Base-by-base conservation (phyloP, 2,797 vertebrate genomes). In the Picus viridis region DNA sequence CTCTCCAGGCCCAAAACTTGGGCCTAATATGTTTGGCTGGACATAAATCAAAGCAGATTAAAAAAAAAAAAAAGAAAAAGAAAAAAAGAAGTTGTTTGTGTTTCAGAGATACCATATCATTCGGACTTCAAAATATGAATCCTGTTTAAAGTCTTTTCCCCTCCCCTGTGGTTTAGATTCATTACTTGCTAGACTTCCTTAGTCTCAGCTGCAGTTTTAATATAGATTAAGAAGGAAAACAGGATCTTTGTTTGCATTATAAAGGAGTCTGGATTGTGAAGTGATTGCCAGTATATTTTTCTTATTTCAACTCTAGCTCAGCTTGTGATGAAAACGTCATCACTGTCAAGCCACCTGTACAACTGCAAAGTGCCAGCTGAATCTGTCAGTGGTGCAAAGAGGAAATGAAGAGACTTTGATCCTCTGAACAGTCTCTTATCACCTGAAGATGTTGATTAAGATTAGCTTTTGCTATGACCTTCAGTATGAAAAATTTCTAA, bases 121-220 rank as follows among this genome's bases (percentile, higher is more conserved):
- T 89, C 0, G 9, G 83, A 93, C 91, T 95, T 96, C 88, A 96
- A 96, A 94, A 95, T 92, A 79, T 6, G 34, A 84, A 54, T 86
- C 86, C 49, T 82, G 77, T 96, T 96, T 94, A 88, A 96, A 96
- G 92, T 88, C 71, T 82, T 89, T 86, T 94, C 70, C 86, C 74
- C 64, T 88, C 80, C 88, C 85, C 92, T 91, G 92, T 88, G 88
- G 86, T 90, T 96, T 92, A 88, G 71, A n/a, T 84, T 92, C 58
- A 6, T 95, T 88, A 93, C 71, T 79, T 84, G 27, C 88, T 93
- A 92, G 83, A 95, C 91, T 96, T 95, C 94, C 94, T 91, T 82
- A 86, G 89, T 95, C 80, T 91, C 77, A 75, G 61, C 15, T 91
- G 57, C 70, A 73, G 58, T 92, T 88, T 93, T 86, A 79, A 54